These are phyloP conservation scores for Sisor rabdophorus DNA, from an alignment of 2,113 vertebrate species.

Conservation along the genomic window DNA sequence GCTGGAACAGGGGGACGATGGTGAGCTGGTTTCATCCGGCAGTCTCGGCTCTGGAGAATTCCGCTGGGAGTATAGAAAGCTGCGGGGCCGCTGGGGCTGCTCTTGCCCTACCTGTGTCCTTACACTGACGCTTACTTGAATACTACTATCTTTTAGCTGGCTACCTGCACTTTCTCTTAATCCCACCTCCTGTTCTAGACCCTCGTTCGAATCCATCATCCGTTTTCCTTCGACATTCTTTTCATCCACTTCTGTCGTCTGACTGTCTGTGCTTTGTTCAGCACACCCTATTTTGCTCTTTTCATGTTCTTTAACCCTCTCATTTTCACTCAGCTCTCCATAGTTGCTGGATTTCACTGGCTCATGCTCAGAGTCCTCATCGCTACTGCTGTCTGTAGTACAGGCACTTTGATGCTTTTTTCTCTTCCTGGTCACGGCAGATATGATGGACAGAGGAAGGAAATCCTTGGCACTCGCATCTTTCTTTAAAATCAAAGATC, in stretches of 20 bases:
- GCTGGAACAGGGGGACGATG: conserved; percentile 27
- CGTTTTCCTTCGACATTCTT: conserved; percentile 25
- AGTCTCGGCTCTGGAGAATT: not conserved
- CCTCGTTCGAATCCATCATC: not conserved
- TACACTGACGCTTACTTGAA: conserved; percentile 48
- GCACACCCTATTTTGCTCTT: conserved; percentile 15
- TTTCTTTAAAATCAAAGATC: conserved; percentile 74
- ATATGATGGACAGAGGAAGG: conserved; percentile 81
- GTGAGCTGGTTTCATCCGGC: conserved; percentile 34
- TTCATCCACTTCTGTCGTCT: not conserved
- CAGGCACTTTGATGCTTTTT: conserved; percentile 79
- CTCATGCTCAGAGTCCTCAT: conserved; percentile 83
- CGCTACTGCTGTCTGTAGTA: conserved; percentile 77
- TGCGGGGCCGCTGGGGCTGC: conserved; percentile 44
- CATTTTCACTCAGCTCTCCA: conserved; percentile 42
- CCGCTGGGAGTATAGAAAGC: conserved; percentile 52
- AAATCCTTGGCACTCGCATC: conserved; percentile 79
- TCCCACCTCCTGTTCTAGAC: not conserved
- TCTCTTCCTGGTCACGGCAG: conserved; percentile 84
- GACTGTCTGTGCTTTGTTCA: conserved; percentile 9
- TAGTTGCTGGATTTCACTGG: conserved; percentile 65
- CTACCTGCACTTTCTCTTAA: not conserved
- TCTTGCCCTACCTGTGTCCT: not conserved
- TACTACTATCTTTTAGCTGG: conserved; percentile 17
- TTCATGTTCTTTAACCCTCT: conserved; percentile 13